Conservation (phyloP, 37 sponge, comb jelly and placozoan genomes). For the Halisarca cf. caerulea region DNA sequence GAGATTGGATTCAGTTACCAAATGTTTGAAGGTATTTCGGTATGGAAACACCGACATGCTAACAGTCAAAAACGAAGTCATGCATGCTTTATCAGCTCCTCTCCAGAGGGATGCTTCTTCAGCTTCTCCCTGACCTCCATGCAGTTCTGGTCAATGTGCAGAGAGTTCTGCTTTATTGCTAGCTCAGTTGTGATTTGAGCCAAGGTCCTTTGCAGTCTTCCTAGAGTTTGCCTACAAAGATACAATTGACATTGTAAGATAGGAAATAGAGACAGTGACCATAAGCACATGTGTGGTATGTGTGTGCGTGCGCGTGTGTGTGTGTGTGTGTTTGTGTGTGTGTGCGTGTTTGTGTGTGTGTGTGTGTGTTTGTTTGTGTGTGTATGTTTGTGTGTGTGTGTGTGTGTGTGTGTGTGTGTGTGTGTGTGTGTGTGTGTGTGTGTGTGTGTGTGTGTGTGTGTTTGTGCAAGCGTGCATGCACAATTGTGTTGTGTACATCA, state of each 20-base stretch:
- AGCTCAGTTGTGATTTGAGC: slow-evolving; percentile 71
- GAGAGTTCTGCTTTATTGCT: slow-evolving; percentile 76
- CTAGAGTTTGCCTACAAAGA: slow-evolving; percentile 62
- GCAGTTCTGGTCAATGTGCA: slow-evolving; percentile 81
- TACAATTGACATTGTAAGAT: background rate
- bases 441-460: background rate
- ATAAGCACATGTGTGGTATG: background rate
- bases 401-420: too few species aligned
- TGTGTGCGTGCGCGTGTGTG: too few species aligned
- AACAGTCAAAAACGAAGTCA: background rate
- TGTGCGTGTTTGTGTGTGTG: background rate
- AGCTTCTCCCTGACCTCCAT: slow-evolving; percentile 41
- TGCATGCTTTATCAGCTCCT: slow-evolving; percentile 16
- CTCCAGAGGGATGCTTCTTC: slow-evolving; percentile 19
- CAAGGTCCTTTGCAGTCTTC: slow-evolving; percentile 77
- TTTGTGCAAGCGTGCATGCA: too few species aligned
- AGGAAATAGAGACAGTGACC: background rate
- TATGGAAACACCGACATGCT: background rate
- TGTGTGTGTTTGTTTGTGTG: too few species aligned
- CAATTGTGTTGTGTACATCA: too few species aligned
- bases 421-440: too few species aligned
- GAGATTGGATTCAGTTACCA: too few species aligned
- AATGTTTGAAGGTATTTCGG: too few species aligned
- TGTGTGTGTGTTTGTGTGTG: too few species aligned
- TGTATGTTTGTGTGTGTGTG: too few species aligned